A percentile compares a stretch with the other conserved stretches of the same genome.
phyloP scores from a whole-genome alignment of 2,797 vertebrate species.

The Gymnothorax reevesii region DNA sequence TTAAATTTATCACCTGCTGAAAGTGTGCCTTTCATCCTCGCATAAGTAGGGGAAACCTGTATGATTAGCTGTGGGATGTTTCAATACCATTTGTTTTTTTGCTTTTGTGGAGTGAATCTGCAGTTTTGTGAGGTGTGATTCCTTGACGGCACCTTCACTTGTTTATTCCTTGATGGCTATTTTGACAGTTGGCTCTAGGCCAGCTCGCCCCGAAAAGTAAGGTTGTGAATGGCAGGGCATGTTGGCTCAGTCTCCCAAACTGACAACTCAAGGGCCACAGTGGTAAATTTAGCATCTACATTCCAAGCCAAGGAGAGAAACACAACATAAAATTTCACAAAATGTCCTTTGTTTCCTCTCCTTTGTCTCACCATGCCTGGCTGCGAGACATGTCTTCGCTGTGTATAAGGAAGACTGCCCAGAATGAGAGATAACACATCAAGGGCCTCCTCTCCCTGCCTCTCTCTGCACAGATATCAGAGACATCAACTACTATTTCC shows the following conservation, averaged over 20 bases:
- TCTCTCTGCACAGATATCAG: constrained; percentile 46
- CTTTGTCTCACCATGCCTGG: not conserved
- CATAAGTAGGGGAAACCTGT: not conserved
- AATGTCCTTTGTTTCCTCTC: too few species aligned
- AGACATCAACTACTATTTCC: constrained; percentile 51
- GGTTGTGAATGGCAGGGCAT: not conserved
- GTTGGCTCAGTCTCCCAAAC: not conserved
- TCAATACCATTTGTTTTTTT: not conserved
- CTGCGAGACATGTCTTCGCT: not conserved
- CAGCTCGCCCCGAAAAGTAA: not conserved
- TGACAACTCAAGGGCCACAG: not conserved
- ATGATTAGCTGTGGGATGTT: not conserved
- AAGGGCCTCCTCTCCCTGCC: constrained; percentile 55
- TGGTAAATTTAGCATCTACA: not conserved
- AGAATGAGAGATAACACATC: constrained; percentile 6
- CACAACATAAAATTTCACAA: not conserved
- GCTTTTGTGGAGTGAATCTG: not conserved
- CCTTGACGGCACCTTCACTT: not conserved
- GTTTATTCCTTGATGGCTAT: not conserved
- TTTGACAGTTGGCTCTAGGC: not conserved
- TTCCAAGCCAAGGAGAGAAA: not conserved
- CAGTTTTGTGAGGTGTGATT: not conserved
- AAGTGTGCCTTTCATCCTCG: not conserved
- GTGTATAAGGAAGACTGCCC: not conserved
- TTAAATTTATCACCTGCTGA: not conserved